These are phyloP conservation scores for Ptychoptera albimana DNA, from an alignment of 2,888 invertebrate genomes.

Conservation along the genomic window DNA sequence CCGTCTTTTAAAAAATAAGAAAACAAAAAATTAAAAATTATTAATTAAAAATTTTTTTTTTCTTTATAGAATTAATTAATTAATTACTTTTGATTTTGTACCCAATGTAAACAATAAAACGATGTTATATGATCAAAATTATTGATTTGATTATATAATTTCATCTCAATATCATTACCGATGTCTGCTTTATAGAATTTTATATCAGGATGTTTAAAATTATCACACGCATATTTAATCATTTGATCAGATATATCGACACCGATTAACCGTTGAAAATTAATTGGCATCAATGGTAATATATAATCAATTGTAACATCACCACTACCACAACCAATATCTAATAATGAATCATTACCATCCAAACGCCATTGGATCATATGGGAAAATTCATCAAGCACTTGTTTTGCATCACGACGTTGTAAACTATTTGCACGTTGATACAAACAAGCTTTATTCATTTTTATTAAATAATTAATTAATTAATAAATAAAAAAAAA, in stretches of 20 bases:
- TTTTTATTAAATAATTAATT: conserved; percentile 16
- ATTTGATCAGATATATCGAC: conserved; percentile 55
- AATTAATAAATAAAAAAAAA: no score
- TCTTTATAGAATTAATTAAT: conserved; percentile 4
- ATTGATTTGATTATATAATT: conserved; percentile 20
- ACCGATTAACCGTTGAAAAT: conserved; percentile 39
- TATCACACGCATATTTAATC: conserved; percentile 46
- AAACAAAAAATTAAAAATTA: conserved; percentile 4
- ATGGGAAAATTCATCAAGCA: conserved; percentile 44
- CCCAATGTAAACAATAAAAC: conserved; percentile 69
- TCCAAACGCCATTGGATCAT: conserved; percentile 39
- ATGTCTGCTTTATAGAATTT: conserved; percentile 40
- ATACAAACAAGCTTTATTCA: conserved; percentile 52
- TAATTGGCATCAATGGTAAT: conserved; percentile 40
- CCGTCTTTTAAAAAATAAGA: conserved; percentile 30
- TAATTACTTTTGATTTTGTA: conserved; percentile 50
- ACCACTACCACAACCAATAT: conserved; percentile 63
- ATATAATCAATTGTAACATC: conserved; percentile 48
- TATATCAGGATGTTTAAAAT: conserved; percentile 31
- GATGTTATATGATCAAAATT: conserved; percentile 55
- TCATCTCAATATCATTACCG: conserved; percentile 19
- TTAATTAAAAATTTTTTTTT: neutral
- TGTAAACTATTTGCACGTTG: conserved; percentile 50
- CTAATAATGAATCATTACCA: conserved; percentile 38
- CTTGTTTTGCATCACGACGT: conserved; percentile 43